Percentiles rank a stretch among this genome's conserved stretches.
phyloP scores from a whole-genome alignment of 1,140 invertebrate species.

The Drosophila navojoa region DNA sequence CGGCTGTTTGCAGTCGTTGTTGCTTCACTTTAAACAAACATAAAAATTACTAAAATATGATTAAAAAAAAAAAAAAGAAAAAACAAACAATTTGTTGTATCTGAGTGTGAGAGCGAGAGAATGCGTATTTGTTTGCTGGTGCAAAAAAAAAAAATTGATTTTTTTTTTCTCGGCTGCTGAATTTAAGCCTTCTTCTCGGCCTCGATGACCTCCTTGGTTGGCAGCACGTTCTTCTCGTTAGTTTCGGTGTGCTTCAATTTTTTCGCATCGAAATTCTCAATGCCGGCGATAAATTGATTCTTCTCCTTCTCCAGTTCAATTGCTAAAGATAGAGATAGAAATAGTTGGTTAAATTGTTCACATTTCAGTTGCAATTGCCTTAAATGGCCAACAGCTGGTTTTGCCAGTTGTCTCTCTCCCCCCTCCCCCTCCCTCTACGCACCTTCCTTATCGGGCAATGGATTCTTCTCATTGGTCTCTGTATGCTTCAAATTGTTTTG shows the following conservation, averaged over 20 bases:
- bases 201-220: conserved; percentile 92
- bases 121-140: conserved; percentile 30
- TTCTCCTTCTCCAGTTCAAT: conserved; percentile 95
- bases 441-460: conserved; percentile 97
- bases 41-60: conserved; percentile 12
- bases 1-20: conserved; percentile 11
- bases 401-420: neutral
- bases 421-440: conserved; percentile 64
- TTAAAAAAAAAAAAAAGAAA: conserved; percentile 12
- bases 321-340: conserved; percentile 84
- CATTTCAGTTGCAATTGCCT: conserved; percentile 48
- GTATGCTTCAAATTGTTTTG: conserved; percentile 94
- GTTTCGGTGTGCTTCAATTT: conserved; percentile 96
- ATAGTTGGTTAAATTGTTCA: conserved; percentile 28
- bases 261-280: conserved; percentile 93
- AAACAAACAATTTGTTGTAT: conserved; percentile 18
- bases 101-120: conserved; percentile 9
- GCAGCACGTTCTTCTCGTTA: conserved; percentile 94
- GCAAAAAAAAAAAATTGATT: conserved; percentile 3
- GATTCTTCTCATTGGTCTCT: conserved; percentile 96
- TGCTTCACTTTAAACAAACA: conserved; percentile 7
- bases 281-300: conserved; percentile 93
- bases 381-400: conserved; percentile 44
- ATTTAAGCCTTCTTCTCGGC: conserved; percentile 88
- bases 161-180: neutral